Percentiles rank a stretch among this genome's conserved stretches.
Evolutionary conservation across 2,888 invertebrate species (phyloP).

Genomic region (Cepaea hortensis): DNA sequence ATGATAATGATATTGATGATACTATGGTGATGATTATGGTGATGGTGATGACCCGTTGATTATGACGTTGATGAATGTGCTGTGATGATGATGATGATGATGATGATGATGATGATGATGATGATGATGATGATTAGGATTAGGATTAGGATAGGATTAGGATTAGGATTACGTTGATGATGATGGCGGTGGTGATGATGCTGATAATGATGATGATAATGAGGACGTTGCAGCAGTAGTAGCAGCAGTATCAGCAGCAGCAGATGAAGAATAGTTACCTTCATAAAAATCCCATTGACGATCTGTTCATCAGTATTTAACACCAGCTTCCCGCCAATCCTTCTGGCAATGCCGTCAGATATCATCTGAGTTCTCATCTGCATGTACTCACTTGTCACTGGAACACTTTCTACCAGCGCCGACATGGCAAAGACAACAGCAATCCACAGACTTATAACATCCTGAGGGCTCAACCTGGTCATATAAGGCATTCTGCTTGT

Average conservation of each 20-base stretch:
- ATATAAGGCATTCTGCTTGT: background rate
- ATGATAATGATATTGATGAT: no score
- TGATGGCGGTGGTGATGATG: no score
- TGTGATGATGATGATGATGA: no score
- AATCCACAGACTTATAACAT: background rate
- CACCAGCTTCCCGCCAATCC: slow-evolving; percentile 36
- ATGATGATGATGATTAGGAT: no score
- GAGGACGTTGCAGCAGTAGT: background rate
- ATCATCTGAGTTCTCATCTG: slow-evolving; percentile 27
- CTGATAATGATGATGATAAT: no score
- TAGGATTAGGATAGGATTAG: no score
- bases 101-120: no score
- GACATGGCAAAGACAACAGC: background rate
- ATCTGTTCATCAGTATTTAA: slow-evolving; percentile 39
- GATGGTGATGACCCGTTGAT: no score
- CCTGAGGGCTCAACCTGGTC: no score
- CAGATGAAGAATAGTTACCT: background rate
- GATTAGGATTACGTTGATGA: no score
- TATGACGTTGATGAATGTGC: no score
- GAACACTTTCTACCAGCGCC: background rate
- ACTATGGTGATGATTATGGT: no score
- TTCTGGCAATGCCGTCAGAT: slow-evolving; percentile 20
- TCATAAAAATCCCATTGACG: slow-evolving; percentile 55
- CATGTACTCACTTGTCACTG: slow-evolving; percentile 4
- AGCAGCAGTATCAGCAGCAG: background rate